Evolutionary conservation across 2,888 invertebrate species (phyloP).

Genomic region (Synanthedon formicaeformis): DNA sequence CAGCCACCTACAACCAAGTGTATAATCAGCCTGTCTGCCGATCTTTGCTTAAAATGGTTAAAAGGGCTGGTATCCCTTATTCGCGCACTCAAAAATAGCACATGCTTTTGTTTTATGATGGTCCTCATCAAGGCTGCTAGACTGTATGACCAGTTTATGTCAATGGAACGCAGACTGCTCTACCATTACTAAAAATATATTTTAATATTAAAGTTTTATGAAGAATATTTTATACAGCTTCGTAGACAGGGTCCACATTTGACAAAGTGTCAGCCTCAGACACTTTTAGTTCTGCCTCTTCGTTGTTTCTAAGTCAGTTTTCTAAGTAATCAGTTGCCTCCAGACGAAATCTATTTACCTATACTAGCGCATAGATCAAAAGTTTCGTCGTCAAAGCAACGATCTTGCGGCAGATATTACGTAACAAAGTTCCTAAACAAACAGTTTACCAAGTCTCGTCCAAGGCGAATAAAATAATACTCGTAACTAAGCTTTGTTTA

Average conservation of each 20-base stretch:
- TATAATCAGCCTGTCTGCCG: too few relatives aligned
- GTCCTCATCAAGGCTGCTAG: too few relatives aligned
- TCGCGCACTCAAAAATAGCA: too few relatives aligned
- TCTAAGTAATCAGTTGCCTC: background rate
- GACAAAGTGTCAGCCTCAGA: background rate
- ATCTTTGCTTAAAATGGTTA: too few relatives aligned
- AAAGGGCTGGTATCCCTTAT: too few relatives aligned
- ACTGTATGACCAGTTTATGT: too few relatives aligned
- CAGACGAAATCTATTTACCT: background rate
- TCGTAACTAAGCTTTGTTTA: constrained; percentile 19
- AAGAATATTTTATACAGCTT: constrained; percentile 7
- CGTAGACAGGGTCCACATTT: background rate
- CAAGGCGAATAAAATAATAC: background rate
- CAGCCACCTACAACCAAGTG: too few relatives aligned
- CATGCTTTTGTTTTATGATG: too few relatives aligned
- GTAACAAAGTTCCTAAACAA: constrained; percentile 30
- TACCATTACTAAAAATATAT: constrained; percentile 9
- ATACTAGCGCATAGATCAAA: constrained; percentile 11
- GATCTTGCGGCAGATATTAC: constrained; percentile 24
- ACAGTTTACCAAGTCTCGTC: constrained; percentile 21
- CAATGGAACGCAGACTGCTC: too few relatives aligned
- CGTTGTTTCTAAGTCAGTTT: background rate
- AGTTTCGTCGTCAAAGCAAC: constrained; percentile 23
- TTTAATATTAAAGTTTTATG: background rate
- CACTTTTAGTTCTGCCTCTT: background rate